Evolutionary conservation across 2,888 invertebrate genomes (phyloP).

Genomic region (Poecilus cupreus): DNA sequence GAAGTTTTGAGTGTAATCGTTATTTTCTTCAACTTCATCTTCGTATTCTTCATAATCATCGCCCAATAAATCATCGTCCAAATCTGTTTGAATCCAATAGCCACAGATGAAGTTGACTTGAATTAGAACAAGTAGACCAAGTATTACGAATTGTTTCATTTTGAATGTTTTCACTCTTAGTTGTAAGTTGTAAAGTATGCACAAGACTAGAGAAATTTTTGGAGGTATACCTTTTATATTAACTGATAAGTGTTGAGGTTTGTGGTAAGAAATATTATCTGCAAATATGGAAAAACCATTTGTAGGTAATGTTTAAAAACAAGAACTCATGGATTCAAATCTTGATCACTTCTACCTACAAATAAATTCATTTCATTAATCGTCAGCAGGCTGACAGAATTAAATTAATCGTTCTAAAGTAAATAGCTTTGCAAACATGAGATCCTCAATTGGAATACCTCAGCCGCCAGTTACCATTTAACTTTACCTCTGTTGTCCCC

Average conservation of each 20-base stretch:
- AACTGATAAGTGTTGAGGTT: neutral
- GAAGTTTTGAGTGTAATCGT: neutral
- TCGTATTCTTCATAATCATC: neutral
- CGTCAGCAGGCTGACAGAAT: no score
- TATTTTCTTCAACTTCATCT: neutral
- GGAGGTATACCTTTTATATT: neutral
- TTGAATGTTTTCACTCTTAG: neutral
- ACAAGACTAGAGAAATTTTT: neutral
- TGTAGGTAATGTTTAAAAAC: neutral
- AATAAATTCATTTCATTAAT: no score
- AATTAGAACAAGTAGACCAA: slow-evolving; percentile 11
- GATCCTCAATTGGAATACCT: no score
- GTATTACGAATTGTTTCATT: neutral
- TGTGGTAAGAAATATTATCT: neutral
- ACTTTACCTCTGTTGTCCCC: no score
- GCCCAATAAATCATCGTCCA: neutral
- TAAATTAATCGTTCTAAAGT: no score
- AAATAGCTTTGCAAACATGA: no score
- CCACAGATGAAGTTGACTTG: neutral
- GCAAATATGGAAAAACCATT: neutral
- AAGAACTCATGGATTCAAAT: no score
- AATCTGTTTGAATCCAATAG: neutral
- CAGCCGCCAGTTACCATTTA: no score
- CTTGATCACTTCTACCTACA: no score
- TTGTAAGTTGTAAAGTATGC: neutral